These are phyloP conservation scores for Leptinotarsa undecemlineata DNA, from an alignment of 1,140 invertebrate species.

Conservation along the genomic window DNA sequence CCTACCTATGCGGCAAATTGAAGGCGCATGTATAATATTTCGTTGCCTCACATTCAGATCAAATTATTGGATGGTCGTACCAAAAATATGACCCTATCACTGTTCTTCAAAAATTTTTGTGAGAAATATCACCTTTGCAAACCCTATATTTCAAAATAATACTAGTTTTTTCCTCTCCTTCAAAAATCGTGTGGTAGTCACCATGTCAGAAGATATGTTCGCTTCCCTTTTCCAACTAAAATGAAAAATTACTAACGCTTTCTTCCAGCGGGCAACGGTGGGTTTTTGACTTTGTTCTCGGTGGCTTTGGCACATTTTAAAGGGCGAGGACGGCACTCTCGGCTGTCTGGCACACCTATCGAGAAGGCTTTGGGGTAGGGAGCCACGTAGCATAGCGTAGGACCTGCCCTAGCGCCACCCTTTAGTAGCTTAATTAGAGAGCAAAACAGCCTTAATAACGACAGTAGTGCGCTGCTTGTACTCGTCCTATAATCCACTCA, in stretches of 20 bases:
- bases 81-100: too few relatives aligned
- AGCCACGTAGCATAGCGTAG: conserved; percentile 27
- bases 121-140: too few relatives aligned
- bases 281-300: conserved; percentile 53
- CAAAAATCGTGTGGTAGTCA: too few relatives aligned
- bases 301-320: conserved; percentile 48
- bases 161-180: too few relatives aligned
- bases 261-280: conserved; percentile 44
- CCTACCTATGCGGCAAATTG: too few relatives aligned
- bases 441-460: neutral
- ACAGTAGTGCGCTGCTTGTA: conserved; percentile 21
- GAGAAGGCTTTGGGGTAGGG: conserved; percentile 51
- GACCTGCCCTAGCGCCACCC: conserved; percentile 23
- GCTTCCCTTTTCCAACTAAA: neutral
- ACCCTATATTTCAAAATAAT: too few relatives aligned
- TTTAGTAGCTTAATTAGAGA: conserved; percentile 10
- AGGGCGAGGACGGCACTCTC: conserved; percentile 61
- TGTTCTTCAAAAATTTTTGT: too few relatives aligned
- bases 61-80: too few relatives aligned
- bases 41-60: too few relatives aligned
- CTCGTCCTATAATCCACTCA: conserved; percentile 27
- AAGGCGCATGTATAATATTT: too few relatives aligned
- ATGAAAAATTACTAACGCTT: conserved; percentile 24
- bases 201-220: neutral
- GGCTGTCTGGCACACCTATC: conserved; percentile 60